Evolutionary conservation across 2,888 invertebrate genomes (phyloP).

Genomic region (Philopedon plagiatum): DNA sequence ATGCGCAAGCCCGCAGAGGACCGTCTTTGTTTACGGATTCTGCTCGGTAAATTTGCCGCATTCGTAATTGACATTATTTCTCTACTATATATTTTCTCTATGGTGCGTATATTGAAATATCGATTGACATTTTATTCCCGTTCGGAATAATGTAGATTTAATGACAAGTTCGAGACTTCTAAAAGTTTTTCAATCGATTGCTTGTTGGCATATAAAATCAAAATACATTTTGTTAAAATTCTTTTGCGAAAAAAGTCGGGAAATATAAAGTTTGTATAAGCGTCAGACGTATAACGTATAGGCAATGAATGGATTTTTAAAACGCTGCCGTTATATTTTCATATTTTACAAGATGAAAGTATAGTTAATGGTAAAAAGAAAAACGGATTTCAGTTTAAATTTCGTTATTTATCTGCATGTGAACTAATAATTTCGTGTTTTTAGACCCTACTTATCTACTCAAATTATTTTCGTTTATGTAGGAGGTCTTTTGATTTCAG

Average conservation of each 20-base stretch:
- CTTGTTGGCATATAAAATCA: constrained; percentile 15
- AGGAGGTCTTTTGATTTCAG: no score
- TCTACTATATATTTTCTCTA: no score
- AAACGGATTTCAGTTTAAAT: no score
- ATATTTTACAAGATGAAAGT: not conserved
- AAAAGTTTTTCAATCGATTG: constrained; percentile 26
- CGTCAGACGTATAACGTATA: not conserved
- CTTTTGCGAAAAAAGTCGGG: not conserved
- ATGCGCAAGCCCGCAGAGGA: no score
- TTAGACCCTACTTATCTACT: no score
- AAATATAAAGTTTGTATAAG: constrained; percentile 2
- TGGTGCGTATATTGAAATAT: constrained; percentile 39
- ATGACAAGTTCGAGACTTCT: constrained; percentile 24
- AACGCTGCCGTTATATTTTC: not conserved
- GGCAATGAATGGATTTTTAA: not conserved
- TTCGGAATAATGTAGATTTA: constrained; percentile 36
- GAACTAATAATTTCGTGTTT: no score
- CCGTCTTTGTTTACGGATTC: no score
- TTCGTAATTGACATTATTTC: no score
- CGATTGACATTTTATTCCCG: constrained; percentile 33
- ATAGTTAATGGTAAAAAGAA: no score
- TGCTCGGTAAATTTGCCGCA: no score
- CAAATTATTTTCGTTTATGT: no score
- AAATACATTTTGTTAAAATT: constrained; percentile 7
- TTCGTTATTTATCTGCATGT: no score